Conservation (phyloP, 1,140 invertebrate genomes). For the Trachymyrmex septentrionalis region DNA sequence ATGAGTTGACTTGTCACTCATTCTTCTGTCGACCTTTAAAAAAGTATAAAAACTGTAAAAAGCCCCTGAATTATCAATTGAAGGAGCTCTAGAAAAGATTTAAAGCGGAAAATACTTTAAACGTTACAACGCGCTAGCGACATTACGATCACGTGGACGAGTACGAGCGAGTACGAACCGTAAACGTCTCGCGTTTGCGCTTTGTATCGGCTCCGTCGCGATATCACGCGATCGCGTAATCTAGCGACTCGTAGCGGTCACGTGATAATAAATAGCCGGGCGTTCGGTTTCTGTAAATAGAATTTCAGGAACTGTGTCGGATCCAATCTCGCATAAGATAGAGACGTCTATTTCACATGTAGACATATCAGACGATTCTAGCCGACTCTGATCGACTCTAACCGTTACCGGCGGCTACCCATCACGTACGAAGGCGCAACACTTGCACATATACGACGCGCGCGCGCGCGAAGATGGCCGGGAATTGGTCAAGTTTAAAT, state of each 20-base stretch:
- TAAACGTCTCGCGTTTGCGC: neutral
- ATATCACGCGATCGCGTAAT: neutral
- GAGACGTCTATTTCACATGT: neutral
- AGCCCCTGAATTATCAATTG: neutral
- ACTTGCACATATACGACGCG: neutral
- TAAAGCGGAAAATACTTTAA: neutral
- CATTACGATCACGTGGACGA: neutral
- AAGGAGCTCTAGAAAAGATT: neutral
- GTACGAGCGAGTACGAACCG: neutral
- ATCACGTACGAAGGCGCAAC: neutral
- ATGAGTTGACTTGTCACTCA: too few species aligned
- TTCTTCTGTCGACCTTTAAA: too few species aligned
- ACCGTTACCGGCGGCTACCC: neutral
- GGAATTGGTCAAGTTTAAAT: constrained; percentile 65
- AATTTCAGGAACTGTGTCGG: neutral
- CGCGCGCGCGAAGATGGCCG: constrained; percentile 43
- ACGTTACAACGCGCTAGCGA: neutral
- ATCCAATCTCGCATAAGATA: neutral
- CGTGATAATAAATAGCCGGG: neutral
- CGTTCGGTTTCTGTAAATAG: neutral
- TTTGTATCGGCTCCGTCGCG: neutral
- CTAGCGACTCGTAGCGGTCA: neutral
- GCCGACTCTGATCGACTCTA: neutral
- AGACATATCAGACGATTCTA: neutral
- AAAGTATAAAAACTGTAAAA: too few species aligned